Conservation (phyloP, 1,140 invertebrate genomes). For the Drosophila kohkoa region DNA sequence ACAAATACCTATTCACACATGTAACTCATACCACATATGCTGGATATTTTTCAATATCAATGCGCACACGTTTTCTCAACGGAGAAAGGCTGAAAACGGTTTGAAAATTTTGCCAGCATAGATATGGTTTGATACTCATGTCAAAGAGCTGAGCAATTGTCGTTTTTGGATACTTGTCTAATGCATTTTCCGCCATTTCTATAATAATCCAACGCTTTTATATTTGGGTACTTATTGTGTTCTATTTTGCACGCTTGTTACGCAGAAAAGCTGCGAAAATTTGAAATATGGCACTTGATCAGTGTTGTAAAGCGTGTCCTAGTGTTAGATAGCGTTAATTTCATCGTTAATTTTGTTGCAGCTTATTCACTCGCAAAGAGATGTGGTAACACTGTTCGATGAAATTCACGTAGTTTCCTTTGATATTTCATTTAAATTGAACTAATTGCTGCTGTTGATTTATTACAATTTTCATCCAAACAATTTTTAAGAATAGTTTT, state of each 20-base stretch:
- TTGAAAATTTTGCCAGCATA: constrained; percentile 15
- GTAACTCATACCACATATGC: neutral
- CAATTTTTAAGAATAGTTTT: no score
- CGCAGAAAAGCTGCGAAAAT: neutral
- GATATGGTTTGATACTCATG: neutral
- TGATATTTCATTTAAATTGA: no score
- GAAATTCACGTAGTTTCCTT: no score
- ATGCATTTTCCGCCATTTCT: neutral
- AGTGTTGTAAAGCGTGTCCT: neutral
- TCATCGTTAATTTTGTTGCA: no score
- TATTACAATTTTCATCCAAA: no score
- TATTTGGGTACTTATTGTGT: neutral
- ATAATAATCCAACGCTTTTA: neutral
- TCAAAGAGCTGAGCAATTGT: constrained; percentile 13
- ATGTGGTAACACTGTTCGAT: no score
- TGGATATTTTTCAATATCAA: neutral
- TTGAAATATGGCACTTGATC: neutral
- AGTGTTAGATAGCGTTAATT: no score
- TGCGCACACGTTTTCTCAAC: neutral
- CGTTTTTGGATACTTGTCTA: neutral
- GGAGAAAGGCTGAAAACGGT: constrained; percentile 1
- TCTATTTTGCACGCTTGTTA: neutral
- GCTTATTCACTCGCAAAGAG: no score
- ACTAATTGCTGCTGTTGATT: no score
- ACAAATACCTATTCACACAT: no score